These are phyloP conservation scores for Leucania comma DNA, from an alignment of 2,888 invertebrate genomes.

Conservation along the genomic window DNA sequence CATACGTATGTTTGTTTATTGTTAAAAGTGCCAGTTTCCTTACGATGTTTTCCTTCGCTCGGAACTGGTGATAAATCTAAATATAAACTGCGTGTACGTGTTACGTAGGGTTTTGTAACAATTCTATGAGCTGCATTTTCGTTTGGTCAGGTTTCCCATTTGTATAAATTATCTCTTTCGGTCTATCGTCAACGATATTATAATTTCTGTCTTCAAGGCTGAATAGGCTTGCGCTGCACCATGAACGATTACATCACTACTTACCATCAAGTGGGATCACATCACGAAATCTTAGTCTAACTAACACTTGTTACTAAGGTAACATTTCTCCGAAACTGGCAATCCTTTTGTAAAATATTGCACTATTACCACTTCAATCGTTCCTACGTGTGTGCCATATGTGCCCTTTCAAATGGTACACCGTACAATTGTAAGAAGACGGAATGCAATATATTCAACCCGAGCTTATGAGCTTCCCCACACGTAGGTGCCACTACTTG, in stretches of 20 bases:
- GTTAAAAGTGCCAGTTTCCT: constrained; percentile 64
- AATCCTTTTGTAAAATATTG: constrained; percentile 8
- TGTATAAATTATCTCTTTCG: neutral
- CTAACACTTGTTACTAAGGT: neutral
- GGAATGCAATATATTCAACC: constrained; percentile 44
- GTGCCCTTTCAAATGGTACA: neutral
- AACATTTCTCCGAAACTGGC: neutral
- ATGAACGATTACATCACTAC: no score
- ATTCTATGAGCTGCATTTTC: constrained; percentile 22
- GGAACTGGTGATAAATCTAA: constrained; percentile 66
- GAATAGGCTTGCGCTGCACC: no score
- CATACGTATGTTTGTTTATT: constrained; percentile 57
- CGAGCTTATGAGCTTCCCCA: constrained; percentile 27
- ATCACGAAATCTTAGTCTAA: neutral
- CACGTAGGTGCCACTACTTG: constrained; percentile 3
- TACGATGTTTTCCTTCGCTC: constrained; percentile 63
- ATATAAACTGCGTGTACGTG: constrained; percentile 48
- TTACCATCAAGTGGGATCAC: no score
- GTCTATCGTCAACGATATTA: neutral
- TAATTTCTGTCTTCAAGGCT: no score
- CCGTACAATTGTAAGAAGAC: constrained; percentile 11
- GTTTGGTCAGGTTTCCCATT: constrained; percentile 4
- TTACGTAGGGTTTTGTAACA: constrained; percentile 42
- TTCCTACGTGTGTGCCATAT: constrained; percentile 18
- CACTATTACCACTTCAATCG: constrained; percentile 1